Conservation (phyloP, 2,797 vertebrate genomes). For the Neostethus bicornis region DNA sequence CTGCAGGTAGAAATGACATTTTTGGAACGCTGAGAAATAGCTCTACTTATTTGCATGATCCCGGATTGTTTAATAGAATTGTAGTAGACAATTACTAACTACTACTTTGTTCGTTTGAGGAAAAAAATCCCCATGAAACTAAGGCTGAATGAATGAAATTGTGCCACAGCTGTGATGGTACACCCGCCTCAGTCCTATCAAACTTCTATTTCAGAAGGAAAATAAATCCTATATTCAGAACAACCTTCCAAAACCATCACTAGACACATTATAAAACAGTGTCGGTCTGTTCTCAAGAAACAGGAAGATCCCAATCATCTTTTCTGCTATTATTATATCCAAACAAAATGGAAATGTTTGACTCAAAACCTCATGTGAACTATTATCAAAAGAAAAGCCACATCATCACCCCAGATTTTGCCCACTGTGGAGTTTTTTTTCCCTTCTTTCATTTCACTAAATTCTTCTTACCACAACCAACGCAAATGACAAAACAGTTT, state of each 20-base stretch:
- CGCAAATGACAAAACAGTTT: slow-evolving; percentile 45
- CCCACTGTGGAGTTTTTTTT: slow-evolving; percentile 25
- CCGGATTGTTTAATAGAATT: too few relatives aligned
- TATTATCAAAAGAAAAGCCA: slow-evolving; percentile 46
- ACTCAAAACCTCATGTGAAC: slow-evolving; percentile 56
- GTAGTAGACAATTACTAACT: too few relatives aligned
- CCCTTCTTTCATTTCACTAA: slow-evolving; percentile 31
- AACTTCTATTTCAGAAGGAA: too few relatives aligned
- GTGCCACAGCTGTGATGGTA: too few relatives aligned
- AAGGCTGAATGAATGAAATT: too few relatives aligned
- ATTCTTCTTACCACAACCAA: slow-evolving; percentile 48
- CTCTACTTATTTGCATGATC: background rate
- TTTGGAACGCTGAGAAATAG: background rate
- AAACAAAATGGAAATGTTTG: slow-evolving; percentile 56
- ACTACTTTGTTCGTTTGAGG: too few relatives aligned
- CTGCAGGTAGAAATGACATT: background rate
- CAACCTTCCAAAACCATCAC: too few relatives aligned
- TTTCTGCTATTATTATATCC: slow-evolving; percentile 53
- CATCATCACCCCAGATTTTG: slow-evolving; percentile 34
- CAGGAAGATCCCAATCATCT: slow-evolving; percentile 28
- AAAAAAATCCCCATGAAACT: too few relatives aligned
- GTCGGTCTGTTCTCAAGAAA: slow-evolving; percentile 23
- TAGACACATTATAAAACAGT: slow-evolving; percentile 11
- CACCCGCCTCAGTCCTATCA: too few relatives aligned
- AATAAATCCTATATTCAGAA: too few relatives aligned